These are phyloP conservation scores for Morpho helenor DNA, from an alignment of 2,888 invertebrate genomes.

Conservation along the genomic window DNA sequence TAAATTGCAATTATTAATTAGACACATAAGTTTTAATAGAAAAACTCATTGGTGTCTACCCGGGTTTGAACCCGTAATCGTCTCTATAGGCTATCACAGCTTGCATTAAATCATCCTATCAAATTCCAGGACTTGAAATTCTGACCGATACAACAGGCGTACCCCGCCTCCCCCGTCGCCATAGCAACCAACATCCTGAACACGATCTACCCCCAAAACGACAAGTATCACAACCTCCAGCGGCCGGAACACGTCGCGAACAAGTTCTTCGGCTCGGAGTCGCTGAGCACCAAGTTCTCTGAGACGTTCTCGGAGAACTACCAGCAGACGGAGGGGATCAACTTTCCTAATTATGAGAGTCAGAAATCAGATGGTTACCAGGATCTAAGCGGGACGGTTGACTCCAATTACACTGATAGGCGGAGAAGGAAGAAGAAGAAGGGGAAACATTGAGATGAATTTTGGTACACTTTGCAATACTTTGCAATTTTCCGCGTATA, in stretches of 20 bases:
- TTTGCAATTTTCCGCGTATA: neutral
- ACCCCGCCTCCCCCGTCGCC: constrained; percentile 59
- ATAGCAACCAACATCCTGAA: constrained; percentile 65
- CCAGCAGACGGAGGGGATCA: constrained; percentile 58
- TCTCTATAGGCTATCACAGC: too few relatives aligned
- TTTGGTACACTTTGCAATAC: neutral
- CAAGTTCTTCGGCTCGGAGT: constrained; percentile 66
- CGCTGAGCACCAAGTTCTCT: constrained; percentile 52
- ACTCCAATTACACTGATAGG: constrained; percentile 43
- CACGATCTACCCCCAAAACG: constrained; percentile 59
- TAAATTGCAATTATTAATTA: too few relatives aligned
- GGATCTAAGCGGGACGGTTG: constrained; percentile 57
- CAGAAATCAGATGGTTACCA: constrained; percentile 57
- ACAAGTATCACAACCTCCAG: constrained; percentile 61
- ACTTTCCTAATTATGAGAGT: constrained; percentile 56
- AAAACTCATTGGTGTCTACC: too few relatives aligned
- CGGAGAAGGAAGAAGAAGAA: constrained; percentile 55
- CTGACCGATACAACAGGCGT: constrained; percentile 75
- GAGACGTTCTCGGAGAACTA: constrained; percentile 63
- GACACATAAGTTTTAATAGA: too few relatives aligned
- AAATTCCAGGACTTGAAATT: constrained; percentile 78
- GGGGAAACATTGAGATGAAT: constrained; percentile 14
- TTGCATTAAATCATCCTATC: neutral
- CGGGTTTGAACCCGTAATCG: too few relatives aligned
- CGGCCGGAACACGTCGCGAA: constrained; percentile 36